Conservation (phyloP, 2,888 invertebrate genomes). For the Danaus chrysippus region DNA sequence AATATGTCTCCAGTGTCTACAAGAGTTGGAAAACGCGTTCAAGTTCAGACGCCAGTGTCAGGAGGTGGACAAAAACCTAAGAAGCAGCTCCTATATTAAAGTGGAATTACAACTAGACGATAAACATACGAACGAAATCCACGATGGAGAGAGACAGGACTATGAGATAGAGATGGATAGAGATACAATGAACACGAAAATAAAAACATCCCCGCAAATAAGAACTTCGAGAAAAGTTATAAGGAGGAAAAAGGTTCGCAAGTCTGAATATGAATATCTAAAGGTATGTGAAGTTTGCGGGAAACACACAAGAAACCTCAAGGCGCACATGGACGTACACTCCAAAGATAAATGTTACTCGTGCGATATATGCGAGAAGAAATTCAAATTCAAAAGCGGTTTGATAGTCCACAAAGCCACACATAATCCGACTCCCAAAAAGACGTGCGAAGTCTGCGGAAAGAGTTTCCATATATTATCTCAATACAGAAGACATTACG, state of each 20-base stretch:
- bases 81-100: slow-evolving; percentile 45
- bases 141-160: slow-evolving; percentile 32
- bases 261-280: slow-evolving; percentile 63
- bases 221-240: slow-evolving; percentile 36
- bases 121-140: slow-evolving; percentile 30
- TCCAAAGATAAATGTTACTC: slow-evolving; percentile 59
- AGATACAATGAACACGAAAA: slow-evolving; percentile 29
- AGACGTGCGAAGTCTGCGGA: slow-evolving; percentile 75
- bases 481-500: slow-evolving; percentile 71
- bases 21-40: slow-evolving; percentile 65
- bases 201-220: slow-evolving; percentile 35
- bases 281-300: slow-evolving; percentile 74
- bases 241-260: slow-evolving; percentile 46
- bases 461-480: slow-evolving; percentile 74
- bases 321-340: slow-evolving; percentile 67
- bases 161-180: slow-evolving; percentile 40
- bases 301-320: slow-evolving; percentile 62
- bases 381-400: slow-evolving; percentile 72
- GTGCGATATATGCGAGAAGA: slow-evolving; percentile 70
- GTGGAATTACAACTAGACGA: slow-evolving; percentile 44
- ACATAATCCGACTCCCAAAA: slow-evolving; percentile 68
- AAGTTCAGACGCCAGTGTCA: slow-evolving; percentile 72
- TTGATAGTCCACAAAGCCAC: slow-evolving; percentile 65
- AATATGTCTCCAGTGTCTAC: slow-evolving; percentile 62
- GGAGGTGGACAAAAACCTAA: slow-evolving; percentile 55